Evolutionary conservation across 2,888 invertebrate genomes (phyloP).

Genomic region (Pristionchus japonicus): DNA sequence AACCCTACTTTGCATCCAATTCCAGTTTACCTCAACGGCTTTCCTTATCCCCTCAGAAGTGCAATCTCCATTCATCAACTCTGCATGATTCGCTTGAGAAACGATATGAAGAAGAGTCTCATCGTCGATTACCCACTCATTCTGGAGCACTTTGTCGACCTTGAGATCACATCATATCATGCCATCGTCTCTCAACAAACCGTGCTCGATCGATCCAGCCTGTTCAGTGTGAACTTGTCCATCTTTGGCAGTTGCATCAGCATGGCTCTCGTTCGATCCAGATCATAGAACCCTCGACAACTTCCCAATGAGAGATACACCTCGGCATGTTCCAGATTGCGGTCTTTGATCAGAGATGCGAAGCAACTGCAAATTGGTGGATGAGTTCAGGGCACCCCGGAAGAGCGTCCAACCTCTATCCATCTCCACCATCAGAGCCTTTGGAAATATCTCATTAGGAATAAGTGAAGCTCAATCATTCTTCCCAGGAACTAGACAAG

Average conservation of each 20-base stretch:
- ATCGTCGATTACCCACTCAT: not conserved
- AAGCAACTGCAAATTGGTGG: no score
- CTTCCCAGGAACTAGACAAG: not conserved
- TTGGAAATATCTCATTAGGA: no score
- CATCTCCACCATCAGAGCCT: no score
- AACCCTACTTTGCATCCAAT: no score
- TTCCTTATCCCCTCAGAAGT: not conserved
- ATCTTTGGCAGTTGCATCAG: not conserved
- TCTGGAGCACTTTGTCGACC: not conserved
- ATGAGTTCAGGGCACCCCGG: no score
- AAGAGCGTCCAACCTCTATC: no score
- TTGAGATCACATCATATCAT: not conserved
- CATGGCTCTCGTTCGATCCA: not conserved
- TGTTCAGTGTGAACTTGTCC: not conserved
- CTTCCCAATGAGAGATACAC: not conserved
- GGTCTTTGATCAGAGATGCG: not conserved
- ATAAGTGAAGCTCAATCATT: no score
- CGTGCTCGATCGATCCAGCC: not conserved
- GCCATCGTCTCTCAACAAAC: not conserved
- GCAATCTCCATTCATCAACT: not conserved
- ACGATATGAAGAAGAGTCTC: not conserved
- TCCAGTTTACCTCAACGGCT: not conserved
- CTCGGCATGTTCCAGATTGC: not conserved
- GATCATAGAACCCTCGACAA: not conserved
- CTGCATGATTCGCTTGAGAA: not conserved